Conservation (phyloP, 2,797 vertebrate species). For the Alectoris magna region DNA sequence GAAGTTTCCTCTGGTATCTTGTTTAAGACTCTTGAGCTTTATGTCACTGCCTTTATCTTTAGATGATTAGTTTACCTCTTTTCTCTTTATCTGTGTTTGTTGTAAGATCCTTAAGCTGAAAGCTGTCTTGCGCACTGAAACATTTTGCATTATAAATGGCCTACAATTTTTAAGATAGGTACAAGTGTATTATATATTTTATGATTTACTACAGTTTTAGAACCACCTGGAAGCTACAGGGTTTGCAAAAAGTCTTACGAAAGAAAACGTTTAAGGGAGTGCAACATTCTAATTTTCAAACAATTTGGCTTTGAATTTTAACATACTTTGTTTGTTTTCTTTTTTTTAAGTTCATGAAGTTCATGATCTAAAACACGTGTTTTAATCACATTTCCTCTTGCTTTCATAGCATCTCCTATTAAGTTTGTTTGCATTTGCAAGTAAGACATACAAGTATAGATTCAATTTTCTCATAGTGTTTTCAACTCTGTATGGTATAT, state of each 20-base stretch:
- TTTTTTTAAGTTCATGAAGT: background rate
- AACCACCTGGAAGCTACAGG: background rate
- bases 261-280: background rate
- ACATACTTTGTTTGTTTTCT: background rate
- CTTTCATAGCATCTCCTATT: background rate
- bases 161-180: background rate
- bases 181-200: rapidly evolving
- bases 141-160: rapidly evolving
- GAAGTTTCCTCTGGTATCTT: background rate
- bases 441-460: background rate
- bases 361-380: background rate
- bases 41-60: background rate
- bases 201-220: background rate
- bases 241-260: background rate
- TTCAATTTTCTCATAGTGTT: background rate
- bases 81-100: background rate
- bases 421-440: conserved; percentile 26
- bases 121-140: background rate
- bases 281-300: background rate
- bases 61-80: background rate
- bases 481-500: background rate
- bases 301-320: background rate
- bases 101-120: background rate
- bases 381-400: conserved; percentile 8
- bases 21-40: background rate